phyloP scores from a whole-genome alignment of 2,888 invertebrate genomes.

The Aquatica leii region DNA sequence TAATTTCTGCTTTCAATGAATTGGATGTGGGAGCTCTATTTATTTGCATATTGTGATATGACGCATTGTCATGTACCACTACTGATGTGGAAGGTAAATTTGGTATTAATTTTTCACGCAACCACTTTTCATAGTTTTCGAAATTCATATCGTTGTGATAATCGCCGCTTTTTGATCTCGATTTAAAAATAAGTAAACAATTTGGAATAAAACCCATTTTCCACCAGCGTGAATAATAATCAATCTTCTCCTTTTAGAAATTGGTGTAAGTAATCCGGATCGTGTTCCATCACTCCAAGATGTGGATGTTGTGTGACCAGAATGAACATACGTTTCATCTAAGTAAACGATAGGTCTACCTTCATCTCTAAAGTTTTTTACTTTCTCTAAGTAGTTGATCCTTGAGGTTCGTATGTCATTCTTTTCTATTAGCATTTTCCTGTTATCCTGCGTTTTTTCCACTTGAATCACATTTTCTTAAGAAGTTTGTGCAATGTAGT shows the following conservation, averaged over 20 bases:
- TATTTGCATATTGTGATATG: not conserved
- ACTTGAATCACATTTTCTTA: not conserved
- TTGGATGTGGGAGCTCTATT: not conserved
- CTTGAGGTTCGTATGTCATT: not conserved
- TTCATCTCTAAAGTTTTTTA: not conserved
- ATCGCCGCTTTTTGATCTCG: not conserved
- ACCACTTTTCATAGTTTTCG: not conserved
- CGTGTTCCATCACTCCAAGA: not conserved
- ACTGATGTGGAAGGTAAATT: not conserved
- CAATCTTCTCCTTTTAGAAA: not conserved
- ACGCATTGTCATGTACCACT: not conserved
- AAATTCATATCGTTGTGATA: not conserved
- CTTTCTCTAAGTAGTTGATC: not conserved
- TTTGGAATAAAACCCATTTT: too few species aligned
- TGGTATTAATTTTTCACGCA: constrained; percentile 13
- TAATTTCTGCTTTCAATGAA: not conserved
- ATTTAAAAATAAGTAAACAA: too few species aligned
- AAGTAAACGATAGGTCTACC: not conserved
- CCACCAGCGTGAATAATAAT: not conserved
- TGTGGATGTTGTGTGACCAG: not conserved
- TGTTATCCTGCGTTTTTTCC: not conserved
- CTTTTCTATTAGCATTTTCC: constrained; percentile 5
- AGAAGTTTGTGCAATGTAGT: not conserved
- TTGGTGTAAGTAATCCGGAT: not conserved
- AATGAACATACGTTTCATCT: not conserved